Percentiles rank a stretch among this genome's conserved stretches.
Evolutionary conservation across 2,113 vertebrate genomes (phyloP).

Genomic region (Pluvianellus socialis): DNA sequence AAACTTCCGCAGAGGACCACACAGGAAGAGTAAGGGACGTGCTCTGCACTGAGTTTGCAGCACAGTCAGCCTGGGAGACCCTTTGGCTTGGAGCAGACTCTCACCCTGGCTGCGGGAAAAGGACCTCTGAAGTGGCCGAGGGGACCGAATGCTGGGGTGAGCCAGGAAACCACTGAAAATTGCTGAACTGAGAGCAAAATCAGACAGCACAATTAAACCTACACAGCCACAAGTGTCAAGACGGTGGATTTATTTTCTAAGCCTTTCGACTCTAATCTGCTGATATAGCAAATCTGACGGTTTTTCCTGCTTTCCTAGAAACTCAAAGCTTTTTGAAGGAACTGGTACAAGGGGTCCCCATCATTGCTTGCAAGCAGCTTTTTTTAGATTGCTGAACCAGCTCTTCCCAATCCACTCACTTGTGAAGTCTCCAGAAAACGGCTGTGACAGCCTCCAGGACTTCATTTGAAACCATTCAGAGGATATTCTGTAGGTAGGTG

Average conservation of each 20-base stretch:
- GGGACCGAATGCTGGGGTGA: neutral
- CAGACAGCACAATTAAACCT: neutral
- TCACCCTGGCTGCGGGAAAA: neutral
- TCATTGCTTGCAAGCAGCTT: neutral
- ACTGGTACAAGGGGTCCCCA: neutral
- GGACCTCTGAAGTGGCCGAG: rapidly evolving
- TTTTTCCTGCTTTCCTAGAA: neutral
- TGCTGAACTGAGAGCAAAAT: neutral
- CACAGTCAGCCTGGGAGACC: neutral
- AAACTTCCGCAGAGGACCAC: neutral
- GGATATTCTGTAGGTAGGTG: neutral
- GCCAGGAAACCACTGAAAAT: neutral
- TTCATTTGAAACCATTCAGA: neutral
- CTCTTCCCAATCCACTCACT: neutral
- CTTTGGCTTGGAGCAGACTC: rapidly evolving
- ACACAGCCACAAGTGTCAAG: neutral
- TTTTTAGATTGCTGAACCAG: neutral
- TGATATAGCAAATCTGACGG: neutral
- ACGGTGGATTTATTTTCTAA: neutral
- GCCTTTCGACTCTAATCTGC: neutral
- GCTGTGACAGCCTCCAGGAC: neutral
- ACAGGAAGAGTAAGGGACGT: neutral
- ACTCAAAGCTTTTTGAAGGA: neutral
- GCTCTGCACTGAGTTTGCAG: neutral
- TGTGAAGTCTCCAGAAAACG: neutral